Base-by-base conservation (phyloP, 2,888 invertebrate genomes). In the Nasonia oneida region DNA sequence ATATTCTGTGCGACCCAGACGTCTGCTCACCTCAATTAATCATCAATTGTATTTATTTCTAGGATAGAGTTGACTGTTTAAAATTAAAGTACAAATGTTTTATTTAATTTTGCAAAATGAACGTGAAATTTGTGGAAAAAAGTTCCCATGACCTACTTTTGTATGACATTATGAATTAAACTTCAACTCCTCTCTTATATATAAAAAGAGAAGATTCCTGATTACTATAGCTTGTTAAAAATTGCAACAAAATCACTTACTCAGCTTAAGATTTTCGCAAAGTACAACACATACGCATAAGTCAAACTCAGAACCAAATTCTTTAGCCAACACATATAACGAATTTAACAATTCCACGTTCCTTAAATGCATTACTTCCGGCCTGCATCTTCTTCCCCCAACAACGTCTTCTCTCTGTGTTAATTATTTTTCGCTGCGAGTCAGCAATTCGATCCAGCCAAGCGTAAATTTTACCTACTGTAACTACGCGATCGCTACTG, bases 391-490 rank as follows among this genome's bases (percentile, higher is more conserved):
- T 61, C 23, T 18, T 4, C 57, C 57, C 42, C 8, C 57, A 61
- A 61, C 57, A 61, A 61, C 23, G 57, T 61, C 14, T 33, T 33
- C 67, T 67, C 12, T 15, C 33, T 33, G 29, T 3, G 67, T 15
- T 67, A 67, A 67, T 67, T 67, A 67, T 67, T 33, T 67, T 14
- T 4, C 67, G 33, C 57, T n/a, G 57, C 57, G n/a, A 61, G 57
- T 23, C 23, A 61, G 57, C 57, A 61, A 15, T 61, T 61, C n/a
- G 57, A 61, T n/a, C 39, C 73, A 73, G 47, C 74, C 74, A 50
- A 74, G 47, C 74, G 74, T 50, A 74, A 74, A 50, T 42, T 23
- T 23, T 23, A 39, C 73, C n/a, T 70, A 18, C 10, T n/a, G 3
- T 18, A 53, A 61, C n/a, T 61, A n/a, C 1, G 23, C 74, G n/a